A percentile compares a stretch with the other conserved stretches of the same genome.
These are phyloP conservation scores for Kradibia gibbosae DNA, from an alignment of 1,140 invertebrate genomes.

Conservation along the genomic window DNA sequence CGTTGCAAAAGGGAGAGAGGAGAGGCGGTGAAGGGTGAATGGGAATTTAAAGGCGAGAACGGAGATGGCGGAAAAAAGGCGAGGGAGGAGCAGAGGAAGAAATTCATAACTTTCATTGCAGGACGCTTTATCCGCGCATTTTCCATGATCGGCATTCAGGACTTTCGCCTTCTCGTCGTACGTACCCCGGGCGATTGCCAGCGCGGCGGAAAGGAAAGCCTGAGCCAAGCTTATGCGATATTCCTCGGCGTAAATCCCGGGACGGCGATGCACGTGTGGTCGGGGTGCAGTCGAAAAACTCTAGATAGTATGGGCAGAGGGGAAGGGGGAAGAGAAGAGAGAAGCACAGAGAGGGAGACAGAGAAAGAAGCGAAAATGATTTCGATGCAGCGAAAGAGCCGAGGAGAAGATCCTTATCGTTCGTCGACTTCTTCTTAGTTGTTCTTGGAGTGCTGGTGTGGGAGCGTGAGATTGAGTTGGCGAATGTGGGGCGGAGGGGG, in stretches of 20 bases:
- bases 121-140: constrained; percentile 2
- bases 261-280: neutral
- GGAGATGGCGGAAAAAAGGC: neutral
- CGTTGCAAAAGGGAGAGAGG: neutral
- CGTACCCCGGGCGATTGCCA: neutral
- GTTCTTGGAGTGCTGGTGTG: neutral
- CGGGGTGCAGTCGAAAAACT: too few species aligned
- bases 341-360: too few species aligned
- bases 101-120: constrained; percentile 40
- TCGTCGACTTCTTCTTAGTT: constrained; percentile 32
- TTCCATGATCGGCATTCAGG: neutral
- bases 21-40: neutral
- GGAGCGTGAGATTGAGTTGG: neutral
- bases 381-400: constrained; percentile 11
- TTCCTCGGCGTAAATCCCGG: constrained; percentile 11
- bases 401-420: constrained; percentile 30
- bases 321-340: neutral
- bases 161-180: neutral
- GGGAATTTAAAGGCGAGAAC: neutral
- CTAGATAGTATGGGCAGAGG: too few species aligned
- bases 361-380: constrained; percentile 17
- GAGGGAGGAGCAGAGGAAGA: neutral
- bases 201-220: neutral
- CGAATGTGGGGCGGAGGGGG: neutral
- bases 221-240: constrained; percentile 4